A percentile compares a stretch with the other conserved stretches of the same genome.
These are phyloP conservation scores for Batillaria attramentaria DNA, from an alignment of 1,140 invertebrate species.

Conservation along the genomic window DNA sequence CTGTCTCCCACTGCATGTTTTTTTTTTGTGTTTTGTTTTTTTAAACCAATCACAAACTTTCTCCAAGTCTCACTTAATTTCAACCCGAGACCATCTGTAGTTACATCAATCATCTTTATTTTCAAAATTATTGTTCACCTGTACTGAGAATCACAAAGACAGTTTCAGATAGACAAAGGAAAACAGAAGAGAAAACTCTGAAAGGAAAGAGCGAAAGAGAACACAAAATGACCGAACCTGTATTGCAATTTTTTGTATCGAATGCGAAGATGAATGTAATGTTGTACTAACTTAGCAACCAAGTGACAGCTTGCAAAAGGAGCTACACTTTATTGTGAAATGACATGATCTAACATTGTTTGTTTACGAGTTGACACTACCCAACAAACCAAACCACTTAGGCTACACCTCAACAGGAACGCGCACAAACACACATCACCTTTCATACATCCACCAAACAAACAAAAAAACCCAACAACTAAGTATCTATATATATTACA, in stretches of 20 bases:
- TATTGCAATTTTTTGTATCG: slow-evolving; percentile 9
- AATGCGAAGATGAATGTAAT: background rate
- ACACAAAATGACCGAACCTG: slow-evolving; percentile 25
- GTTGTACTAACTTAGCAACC: background rate
- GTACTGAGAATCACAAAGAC: slow-evolving; percentile 29
- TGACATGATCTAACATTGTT: background rate
- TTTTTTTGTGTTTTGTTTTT: background rate
- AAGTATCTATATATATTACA: no score
- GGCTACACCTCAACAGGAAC: background rate
- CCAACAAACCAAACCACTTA: background rate
- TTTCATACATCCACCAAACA: background rate
- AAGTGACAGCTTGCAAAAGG: background rate
- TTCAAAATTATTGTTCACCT: slow-evolving; percentile 27
- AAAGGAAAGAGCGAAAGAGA: background rate
- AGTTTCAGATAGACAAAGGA: slow-evolving; percentile 12
- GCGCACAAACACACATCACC: background rate
- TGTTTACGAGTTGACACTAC: no score
- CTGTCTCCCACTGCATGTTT: no score
- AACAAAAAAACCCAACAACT: no score
- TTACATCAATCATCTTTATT: slow-evolving; percentile 33
- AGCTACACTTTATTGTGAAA: background rate
- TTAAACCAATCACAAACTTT: background rate
- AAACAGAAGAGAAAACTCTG: slow-evolving; percentile 1
- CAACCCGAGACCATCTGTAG: background rate
- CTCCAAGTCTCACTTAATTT: background rate